A percentile compares a stretch with the other conserved stretches of the same genome.
Conservation (phyloP, 2,888 invertebrate genomes). For the Drosophila anomalata region DNA sequence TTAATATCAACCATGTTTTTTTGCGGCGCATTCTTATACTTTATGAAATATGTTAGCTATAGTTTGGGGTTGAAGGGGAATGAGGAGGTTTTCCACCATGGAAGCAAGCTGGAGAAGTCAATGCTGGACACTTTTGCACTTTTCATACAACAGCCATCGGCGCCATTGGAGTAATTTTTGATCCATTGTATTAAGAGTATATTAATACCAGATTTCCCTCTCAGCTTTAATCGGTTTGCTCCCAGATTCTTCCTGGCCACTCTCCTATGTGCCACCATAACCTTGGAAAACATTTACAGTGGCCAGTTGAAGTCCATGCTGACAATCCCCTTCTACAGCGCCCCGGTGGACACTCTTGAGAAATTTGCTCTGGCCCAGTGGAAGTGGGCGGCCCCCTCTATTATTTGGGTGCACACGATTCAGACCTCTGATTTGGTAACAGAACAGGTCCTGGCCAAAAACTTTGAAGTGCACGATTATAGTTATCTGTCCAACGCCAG, state of each 20-base stretch:
- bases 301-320: conserved; percentile 82
- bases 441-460: conserved; percentile 72
- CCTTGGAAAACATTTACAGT: conserved; percentile 82
- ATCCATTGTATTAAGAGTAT: background rate
- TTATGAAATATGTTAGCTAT: conserved; percentile 61
- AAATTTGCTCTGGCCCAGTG: conserved; percentile 78
- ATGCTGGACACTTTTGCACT: conserved; percentile 79
- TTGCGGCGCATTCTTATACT: conserved; percentile 70
- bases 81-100: conserved; percentile 37
- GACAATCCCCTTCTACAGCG: conserved; percentile 78
- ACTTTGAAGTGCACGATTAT: conserved; percentile 79
- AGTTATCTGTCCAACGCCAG: conserved; percentile 77
- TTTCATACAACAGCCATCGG: conserved; percentile 82
- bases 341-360: conserved; percentile 77
- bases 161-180: conserved; percentile 62
- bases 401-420: conserved; percentile 80
- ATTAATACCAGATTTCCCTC: background rate
- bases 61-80: background rate
- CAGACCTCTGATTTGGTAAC: conserved; percentile 71
- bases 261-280: conserved; percentile 80
- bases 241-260: conserved; percentile 77
- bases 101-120: conserved; percentile 57
- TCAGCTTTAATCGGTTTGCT: conserved; percentile 71
- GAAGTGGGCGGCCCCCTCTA: conserved; percentile 82
- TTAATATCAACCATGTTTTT: conserved; percentile 61